Evolutionary conservation across 2,113 vertebrate species (phyloP).

Genomic region (Dipodomys merriami): DNA sequence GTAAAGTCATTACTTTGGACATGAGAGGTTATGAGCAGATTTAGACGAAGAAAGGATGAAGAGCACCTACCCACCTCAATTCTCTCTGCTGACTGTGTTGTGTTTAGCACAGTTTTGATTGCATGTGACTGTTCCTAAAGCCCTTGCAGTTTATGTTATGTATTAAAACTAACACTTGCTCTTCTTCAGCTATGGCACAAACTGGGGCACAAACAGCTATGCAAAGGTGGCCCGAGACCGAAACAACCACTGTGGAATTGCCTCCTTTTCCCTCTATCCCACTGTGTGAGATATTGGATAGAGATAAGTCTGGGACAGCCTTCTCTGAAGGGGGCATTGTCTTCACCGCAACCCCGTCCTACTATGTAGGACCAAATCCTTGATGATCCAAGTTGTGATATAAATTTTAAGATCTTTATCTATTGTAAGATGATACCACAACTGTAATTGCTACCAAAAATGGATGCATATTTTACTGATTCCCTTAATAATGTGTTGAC

Average conservation of each 20-base stretch:
- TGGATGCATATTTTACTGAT: no score
- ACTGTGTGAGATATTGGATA: no score
- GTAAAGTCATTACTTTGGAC: not conserved
- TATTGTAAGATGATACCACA: no score
- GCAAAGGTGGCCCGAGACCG: conserved; percentile 87
- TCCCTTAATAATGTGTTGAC: no score
- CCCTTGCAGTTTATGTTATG: not conserved
- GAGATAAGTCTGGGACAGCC: no score
- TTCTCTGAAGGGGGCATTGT: no score
- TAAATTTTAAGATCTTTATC: no score
- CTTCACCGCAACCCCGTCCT: no score
- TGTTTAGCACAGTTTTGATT: not conserved
- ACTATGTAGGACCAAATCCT: no score
- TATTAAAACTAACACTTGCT: not conserved
- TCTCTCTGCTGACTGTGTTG: not conserved
- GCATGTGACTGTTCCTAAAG: not conserved
- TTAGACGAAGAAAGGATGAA: not conserved
- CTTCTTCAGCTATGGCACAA: conserved; percentile 86
- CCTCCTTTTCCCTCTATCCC: no score
- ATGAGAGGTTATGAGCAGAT: not conserved
- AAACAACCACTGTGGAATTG: conserved; percentile 81
- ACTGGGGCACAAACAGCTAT: conserved; percentile 87
- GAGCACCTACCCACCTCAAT: not conserved
- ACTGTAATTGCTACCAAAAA: no score
- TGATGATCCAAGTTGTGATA: no score